phyloP scores from a whole-genome alignment of 2,888 invertebrate species.

The Meloe dianella region DNA sequence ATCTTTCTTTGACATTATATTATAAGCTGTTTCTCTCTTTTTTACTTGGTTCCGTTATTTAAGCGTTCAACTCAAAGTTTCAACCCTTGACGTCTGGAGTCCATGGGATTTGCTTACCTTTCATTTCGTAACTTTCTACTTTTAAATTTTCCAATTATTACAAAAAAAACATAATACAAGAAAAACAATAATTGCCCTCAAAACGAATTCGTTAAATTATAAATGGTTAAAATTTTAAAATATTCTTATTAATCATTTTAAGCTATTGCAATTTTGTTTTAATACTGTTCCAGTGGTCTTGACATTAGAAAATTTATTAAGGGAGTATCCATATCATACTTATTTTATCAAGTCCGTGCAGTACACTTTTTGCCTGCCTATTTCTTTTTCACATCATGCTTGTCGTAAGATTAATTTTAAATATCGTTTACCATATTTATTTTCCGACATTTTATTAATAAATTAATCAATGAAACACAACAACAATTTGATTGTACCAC shows the following conservation, averaged over 20 bases:
- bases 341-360: conserved; percentile 32
- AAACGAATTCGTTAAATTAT: not conserved
- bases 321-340: conserved; percentile 32
- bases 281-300: conserved; percentile 31
- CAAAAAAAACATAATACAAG: not conserved
- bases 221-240: not conserved
- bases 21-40: not conserved
- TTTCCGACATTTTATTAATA: conserved; percentile 26
- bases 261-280: conserved; percentile 30
- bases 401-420: conserved; percentile 34
- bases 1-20: not conserved
- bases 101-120: conserved; percentile 8
- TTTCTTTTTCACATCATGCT: conserved; percentile 33
- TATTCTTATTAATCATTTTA: conserved; percentile 13
- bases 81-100: not conserved
- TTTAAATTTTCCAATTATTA: not conserved
- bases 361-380: conserved; percentile 26
- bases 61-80: not conserved
- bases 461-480: not conserved
- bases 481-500: not conserved
- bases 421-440: conserved; percentile 33
- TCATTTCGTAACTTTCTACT: not conserved
- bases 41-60: not conserved
- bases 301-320: conserved; percentile 33
- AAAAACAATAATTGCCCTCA: not conserved